Conservation (phyloP, 2,113 vertebrate genomes). For the Bubo bubo region DNA sequence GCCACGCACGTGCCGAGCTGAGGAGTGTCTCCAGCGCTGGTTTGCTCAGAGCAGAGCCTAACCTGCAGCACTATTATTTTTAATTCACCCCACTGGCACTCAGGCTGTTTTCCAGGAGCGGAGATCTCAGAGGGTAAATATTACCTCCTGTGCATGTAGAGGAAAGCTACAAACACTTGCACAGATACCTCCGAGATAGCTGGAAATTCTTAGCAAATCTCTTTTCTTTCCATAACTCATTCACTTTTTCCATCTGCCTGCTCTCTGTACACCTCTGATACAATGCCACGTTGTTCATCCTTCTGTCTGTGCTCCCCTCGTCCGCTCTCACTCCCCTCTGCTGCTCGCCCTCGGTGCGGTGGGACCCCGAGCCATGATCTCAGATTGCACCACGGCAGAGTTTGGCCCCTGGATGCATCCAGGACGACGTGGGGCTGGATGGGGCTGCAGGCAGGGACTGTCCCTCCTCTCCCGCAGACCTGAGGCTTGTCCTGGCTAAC, state of each 20-base stretch:
- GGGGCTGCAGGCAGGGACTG: not conserved
- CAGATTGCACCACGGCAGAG: fast-evolving
- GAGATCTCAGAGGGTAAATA: not conserved
- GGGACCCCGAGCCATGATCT: not conserved
- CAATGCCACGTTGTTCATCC: fast-evolving
- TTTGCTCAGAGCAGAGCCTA: not conserved
- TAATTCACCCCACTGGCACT: not conserved
- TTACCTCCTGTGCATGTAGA: not conserved
- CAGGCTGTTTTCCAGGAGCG: not conserved
- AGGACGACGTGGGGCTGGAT: not conserved
- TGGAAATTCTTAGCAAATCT: not conserved
- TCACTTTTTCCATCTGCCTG: not conserved
- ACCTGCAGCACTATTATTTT: not conserved
- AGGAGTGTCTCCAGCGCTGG: not conserved
- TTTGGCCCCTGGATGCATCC: not conserved
- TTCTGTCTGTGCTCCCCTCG: fast-evolving
- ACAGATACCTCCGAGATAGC: not conserved
- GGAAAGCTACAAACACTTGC: not conserved
- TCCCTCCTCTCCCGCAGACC: not conserved
- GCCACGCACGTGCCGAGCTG: fast-evolving
- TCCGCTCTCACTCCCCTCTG: not conserved
- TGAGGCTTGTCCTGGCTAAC: not conserved
- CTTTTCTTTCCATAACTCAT: not conserved
- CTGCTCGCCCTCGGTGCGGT: not conserved
- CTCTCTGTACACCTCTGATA: not conserved